These are phyloP conservation scores for Mellilla xanthometata DNA, from an alignment of 2,888 invertebrate species.

Conservation along the genomic window DNA sequence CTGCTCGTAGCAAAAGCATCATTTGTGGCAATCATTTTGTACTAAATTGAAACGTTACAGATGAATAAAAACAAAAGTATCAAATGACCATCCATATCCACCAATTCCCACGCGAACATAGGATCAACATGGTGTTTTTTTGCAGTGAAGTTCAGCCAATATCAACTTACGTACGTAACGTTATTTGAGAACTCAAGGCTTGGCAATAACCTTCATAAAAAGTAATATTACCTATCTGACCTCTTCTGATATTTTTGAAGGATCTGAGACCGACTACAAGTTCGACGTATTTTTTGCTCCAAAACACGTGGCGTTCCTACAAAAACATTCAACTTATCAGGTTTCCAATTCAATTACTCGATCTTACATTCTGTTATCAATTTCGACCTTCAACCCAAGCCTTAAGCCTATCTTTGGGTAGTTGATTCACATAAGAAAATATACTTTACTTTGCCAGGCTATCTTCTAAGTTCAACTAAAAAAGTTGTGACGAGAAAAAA, in stretches of 20 bases:
- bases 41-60: no score
- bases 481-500: conserved; percentile 23
- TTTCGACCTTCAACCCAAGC: conserved; percentile 1
- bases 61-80: conserved; percentile 4
- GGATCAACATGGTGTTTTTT: not conserved
- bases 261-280: not conserved
- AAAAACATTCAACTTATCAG: not conserved
- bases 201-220: not conserved
- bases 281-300: not conserved
- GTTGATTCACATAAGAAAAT: conserved; percentile 4
- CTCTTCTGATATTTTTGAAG: not conserved
- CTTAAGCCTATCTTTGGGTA: not conserved
- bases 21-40: no score
- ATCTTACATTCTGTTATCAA: not conserved
- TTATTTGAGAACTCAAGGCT: conserved; percentile 8
- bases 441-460: not conserved
- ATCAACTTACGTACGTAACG: conserved; percentile 6
- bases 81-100: conserved; percentile 13
- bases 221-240: not conserved
- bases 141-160: conserved; percentile 1
- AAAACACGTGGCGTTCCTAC: not conserved
- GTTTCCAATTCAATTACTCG: not conserved
- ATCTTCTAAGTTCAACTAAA: conserved; percentile 2
- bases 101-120: conserved; percentile 7
- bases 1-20: no score